Evolutionary conservation across 1,140 invertebrate genomes (phyloP), one percentile per base, ranked within the genome.

Genomic region (Drosophila guanche): DNA sequence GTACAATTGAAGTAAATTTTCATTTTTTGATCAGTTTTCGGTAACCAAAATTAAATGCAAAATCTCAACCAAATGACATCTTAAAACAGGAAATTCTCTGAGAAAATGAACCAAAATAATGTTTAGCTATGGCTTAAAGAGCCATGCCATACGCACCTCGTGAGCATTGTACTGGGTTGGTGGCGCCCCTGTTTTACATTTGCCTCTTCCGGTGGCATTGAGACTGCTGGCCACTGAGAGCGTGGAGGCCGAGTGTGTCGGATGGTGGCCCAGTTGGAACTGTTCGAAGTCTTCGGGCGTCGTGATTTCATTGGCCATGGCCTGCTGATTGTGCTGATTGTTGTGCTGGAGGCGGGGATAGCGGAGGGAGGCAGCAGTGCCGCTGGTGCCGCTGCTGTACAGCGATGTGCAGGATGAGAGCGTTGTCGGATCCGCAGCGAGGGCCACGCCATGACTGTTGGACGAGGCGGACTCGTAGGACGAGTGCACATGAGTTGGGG

Each of bases 251-350:
- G 83, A 88, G 52, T 76, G 66, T 1, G 53, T 37, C 1, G 57
- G 47, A 53, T 90, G 72, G 47, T 90, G 78, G 14, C 70, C 78
- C 59, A 83, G 54, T 48, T 86, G 80, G 60, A 89, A 85, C 56
- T 83, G 80, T 27, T 86, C 72, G 22, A 58, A 83, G 55, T 79
- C 73, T 46, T 89, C 76, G 41, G 76, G 78, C 52, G 79, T 86
- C 50, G 75, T 86, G 40, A 76, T 69, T 61, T 90, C 78, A 14
- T 59, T 46, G 27, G 55, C 42, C 33, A 27, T 33, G 12, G 42
- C 20, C 14, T 54, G 50, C 14, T 54, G 50, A 27, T 10, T 61
- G 42, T 20, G 40, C 43, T 67, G 73, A 20, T 20, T 20, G 16
- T 20, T 20, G 16, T 63, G 56, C 14, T 74, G 73, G 59, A 80